Evolutionary conservation across 37 sponge, comb jelly and placozoan genomes (phyloP).

Genomic region (Aphrocallistes beatrix): DNA sequence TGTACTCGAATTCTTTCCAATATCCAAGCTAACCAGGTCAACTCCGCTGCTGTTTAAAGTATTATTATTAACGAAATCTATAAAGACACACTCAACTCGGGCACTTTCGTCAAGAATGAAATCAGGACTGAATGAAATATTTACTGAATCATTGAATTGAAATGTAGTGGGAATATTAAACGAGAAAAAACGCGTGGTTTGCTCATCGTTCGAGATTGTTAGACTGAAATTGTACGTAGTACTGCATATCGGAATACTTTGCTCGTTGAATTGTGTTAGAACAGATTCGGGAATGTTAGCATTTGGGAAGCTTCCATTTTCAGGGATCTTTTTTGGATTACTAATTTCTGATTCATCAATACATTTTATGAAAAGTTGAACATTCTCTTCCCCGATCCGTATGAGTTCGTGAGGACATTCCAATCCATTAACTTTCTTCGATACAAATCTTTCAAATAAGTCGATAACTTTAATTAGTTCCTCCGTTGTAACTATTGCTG

Average conservation of each 20-base stretch:
- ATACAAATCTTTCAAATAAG: no score
- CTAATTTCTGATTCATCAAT: no score
- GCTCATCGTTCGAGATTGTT: background rate
- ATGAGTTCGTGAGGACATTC: no score
- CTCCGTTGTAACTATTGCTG: no score
- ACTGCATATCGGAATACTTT: background rate
- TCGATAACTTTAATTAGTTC: no score
- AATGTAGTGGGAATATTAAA: background rate
- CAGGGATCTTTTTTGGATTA: no score
- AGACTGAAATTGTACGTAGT: background rate
- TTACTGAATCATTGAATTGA: background rate
- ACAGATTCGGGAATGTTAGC: background rate
- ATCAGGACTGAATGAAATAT: background rate
- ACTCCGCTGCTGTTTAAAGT: background rate
- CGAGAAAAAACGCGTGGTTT: slow-evolving; percentile 5
- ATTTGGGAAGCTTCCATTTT: background rate
- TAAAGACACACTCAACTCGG: background rate
- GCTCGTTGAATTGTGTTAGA: background rate
- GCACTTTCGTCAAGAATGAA: background rate
- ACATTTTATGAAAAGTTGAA: no score
- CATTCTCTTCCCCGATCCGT: no score
- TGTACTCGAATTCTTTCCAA: no score
- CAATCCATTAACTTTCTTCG: no score
- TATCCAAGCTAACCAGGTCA: background rate
- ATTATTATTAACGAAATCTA: background rate